Conservation (phyloP, 1,140 invertebrate genomes). For the Drosophila prosaltans region DNA sequence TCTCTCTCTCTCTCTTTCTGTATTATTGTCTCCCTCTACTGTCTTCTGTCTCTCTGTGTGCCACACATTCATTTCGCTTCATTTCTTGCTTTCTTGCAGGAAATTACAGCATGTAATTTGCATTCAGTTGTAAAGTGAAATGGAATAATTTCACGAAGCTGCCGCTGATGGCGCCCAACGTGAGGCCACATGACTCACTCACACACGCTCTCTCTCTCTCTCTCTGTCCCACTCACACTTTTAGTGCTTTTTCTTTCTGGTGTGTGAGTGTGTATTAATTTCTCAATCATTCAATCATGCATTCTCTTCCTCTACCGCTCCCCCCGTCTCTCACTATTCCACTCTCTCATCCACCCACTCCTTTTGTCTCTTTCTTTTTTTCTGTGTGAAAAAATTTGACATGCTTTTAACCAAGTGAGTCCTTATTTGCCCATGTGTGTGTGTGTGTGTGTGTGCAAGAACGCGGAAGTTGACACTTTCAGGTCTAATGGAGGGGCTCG, state of each 20-base stretch:
- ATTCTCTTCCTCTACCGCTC: conserved; percentile 40
- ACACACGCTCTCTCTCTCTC: neutral
- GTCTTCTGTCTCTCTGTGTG: conserved; percentile 28
- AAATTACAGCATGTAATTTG: conserved; percentile 81
- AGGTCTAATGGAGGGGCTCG: conserved; percentile 66
- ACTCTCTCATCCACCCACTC: conserved; percentile 14
- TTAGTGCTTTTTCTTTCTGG: conserved; percentile 9
- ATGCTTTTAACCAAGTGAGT: conserved; percentile 67
- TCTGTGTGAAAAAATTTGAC: conserved; percentile 69
- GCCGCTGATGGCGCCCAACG: conserved; percentile 58
- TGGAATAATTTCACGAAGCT: conserved; percentile 78
- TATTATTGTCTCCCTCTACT: neutral
- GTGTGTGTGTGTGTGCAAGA: conserved; percentile 34
- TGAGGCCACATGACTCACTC: neutral
- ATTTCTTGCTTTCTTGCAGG: conserved; percentile 80
- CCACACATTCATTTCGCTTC: conserved; percentile 36
- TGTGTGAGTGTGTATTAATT: conserved; percentile 69
- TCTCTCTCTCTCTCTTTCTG: neutral
- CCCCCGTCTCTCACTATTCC: neutral
- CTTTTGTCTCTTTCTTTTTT: conserved; percentile 12
- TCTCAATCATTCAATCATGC: conserved; percentile 80
- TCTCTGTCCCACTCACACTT: no score
- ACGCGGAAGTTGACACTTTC: conserved; percentile 76
- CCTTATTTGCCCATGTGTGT: neutral
- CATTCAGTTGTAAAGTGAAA: conserved; percentile 81